These are phyloP conservation scores for Gryllus bimaculatus DNA, from an alignment of 1,140 invertebrate genomes.

Conservation along the genomic window DNA sequence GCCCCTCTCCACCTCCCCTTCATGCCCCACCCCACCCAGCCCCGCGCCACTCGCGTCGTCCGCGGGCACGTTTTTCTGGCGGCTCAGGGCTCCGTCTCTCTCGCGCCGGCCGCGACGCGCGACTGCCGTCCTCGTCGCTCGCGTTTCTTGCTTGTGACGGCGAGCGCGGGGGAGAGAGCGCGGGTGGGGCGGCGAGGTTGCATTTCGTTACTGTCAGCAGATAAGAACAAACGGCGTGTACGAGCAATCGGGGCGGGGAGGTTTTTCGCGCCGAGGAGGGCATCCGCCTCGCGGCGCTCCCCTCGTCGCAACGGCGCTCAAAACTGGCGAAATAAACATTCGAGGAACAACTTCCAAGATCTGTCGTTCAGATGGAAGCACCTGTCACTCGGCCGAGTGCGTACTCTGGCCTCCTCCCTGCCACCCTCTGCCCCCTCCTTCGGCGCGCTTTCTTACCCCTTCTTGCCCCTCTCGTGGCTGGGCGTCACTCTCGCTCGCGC, in stretches of 20 bases:
- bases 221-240: conserved; percentile 12
- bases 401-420: neutral
- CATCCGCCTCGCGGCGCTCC: neutral
- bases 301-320: neutral
- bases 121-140: neutral
- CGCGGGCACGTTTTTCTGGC: no score
- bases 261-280: neutral
- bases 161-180: neutral
- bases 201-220: conserved; percentile 10
- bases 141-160: neutral
- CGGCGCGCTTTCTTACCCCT: neutral
- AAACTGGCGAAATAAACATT: conserved; percentile 15
- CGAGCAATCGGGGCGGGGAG: conserved; percentile 4
- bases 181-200: neutral
- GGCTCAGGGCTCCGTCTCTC: neutral
- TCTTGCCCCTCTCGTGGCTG: neutral
- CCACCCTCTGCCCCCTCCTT: neutral
- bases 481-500: no score
- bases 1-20: no score
- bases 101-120: neutral
- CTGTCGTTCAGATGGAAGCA: conserved; percentile 16
- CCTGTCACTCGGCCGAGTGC: neutral
- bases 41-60: neutral
- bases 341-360: conserved; percentile 13
- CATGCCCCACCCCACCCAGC: no score